Conservation (phyloP, 2,888 invertebrate species). For the Pyrrhia umbra region DNA sequence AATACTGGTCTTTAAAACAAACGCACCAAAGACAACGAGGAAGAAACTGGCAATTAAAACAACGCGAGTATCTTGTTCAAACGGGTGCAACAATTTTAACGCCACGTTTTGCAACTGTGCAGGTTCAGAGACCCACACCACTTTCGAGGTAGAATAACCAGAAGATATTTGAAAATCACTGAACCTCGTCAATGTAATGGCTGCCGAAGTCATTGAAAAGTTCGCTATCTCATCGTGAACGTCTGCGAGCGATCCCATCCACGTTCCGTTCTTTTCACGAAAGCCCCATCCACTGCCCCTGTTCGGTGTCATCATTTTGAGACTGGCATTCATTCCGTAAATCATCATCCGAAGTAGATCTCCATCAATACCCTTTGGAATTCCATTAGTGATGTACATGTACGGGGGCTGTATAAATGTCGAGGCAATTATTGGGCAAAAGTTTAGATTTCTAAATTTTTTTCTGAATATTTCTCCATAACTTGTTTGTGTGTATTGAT, state of each 20-base stretch:
- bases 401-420: constrained; percentile 79
- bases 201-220: constrained; percentile 82
- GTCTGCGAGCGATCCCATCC: constrained; percentile 82
- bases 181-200: constrained; percentile 74
- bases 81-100: constrained; percentile 79
- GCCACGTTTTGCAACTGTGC: constrained; percentile 72
- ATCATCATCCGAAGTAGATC: constrained; percentile 75
- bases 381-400: constrained; percentile 70
- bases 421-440: constrained; percentile 77
- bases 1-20: constrained; percentile 67
- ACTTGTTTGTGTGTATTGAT: constrained; percentile 23
- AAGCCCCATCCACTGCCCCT: constrained; percentile 79
- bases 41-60: constrained; percentile 71
- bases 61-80: constrained; percentile 68
- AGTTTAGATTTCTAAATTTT: constrained; percentile 75
- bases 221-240: constrained; percentile 78
- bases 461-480: constrained; percentile 68
- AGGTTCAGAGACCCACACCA: constrained; percentile 80
- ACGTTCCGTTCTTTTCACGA: constrained; percentile 72
- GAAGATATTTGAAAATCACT: constrained; percentile 77
- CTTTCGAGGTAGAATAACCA: constrained; percentile 65
- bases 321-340: constrained; percentile 74
- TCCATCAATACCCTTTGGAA: constrained; percentile 78
- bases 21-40: constrained; percentile 68
- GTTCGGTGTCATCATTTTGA: constrained; percentile 74